Conservation (phyloP, 2,888 invertebrate species). For the Tetheella fluctuosa region DNA sequence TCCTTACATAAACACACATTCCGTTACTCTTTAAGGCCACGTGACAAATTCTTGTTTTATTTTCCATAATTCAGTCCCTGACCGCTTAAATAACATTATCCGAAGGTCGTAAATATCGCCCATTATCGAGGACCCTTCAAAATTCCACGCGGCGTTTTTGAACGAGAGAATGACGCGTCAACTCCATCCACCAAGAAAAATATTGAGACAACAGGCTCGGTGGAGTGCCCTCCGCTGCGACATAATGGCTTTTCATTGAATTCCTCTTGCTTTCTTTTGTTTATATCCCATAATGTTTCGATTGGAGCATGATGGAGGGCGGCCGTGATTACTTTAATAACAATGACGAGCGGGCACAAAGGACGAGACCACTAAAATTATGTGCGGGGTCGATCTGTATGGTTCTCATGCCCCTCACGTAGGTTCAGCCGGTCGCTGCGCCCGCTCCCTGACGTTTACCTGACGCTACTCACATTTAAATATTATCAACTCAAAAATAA, state of each 20-base stretch:
- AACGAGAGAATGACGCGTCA: slow-evolving; percentile 80
- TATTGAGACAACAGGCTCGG: slow-evolving; percentile 79
- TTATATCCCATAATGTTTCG: slow-evolving; percentile 83
- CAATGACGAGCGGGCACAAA: slow-evolving; percentile 78
- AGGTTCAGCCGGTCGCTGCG: slow-evolving; percentile 49
- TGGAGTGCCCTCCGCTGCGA: slow-evolving; percentile 75
- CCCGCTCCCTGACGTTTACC: slow-evolving; percentile 61
- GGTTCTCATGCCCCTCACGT: slow-evolving; percentile 81
- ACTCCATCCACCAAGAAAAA: slow-evolving; percentile 80
- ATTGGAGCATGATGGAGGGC: slow-evolving; percentile 80
- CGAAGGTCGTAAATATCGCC: slow-evolving; percentile 80
- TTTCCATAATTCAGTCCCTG: slow-evolving; percentile 69
- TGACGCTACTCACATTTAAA: slow-evolving; percentile 70
- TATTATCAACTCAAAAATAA: slow-evolving; percentile 77
- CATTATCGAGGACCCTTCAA: slow-evolving; percentile 80
- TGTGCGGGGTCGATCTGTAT: slow-evolving; percentile 70
- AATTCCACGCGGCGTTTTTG: slow-evolving; percentile 79
- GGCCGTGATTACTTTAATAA: slow-evolving; percentile 83
- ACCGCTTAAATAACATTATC: slow-evolving; percentile 77
- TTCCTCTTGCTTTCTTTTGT: slow-evolving; percentile 82
- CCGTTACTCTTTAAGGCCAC: slow-evolving; percentile 34
- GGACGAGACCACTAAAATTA: slow-evolving; percentile 77
- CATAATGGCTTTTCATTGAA: slow-evolving; percentile 84
- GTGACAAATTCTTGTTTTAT: slow-evolving; percentile 66
- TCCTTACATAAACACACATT: slow-evolving; percentile 31